A percentile compares a stretch with the other conserved stretches of the same genome.
These are phyloP conservation scores for Tamandua tetradactyla DNA, from an alignment of 2,797 vertebrate species.

Conservation along the genomic window DNA sequence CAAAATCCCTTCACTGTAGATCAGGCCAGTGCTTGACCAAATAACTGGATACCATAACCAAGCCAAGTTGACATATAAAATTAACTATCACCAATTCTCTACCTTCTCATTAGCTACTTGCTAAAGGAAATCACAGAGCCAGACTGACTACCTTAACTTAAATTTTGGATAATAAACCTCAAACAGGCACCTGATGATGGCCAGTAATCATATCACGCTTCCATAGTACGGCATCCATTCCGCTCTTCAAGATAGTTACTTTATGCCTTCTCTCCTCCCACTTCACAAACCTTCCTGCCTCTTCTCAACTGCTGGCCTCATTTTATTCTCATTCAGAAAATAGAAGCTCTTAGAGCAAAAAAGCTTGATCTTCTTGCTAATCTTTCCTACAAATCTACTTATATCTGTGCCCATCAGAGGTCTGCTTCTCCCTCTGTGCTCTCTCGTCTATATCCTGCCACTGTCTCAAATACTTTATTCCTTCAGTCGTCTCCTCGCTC, in stretches of 20 bases:
- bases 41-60: too few species aligned
- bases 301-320: not conserved
- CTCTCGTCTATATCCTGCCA: not conserved
- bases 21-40: too few species aligned
- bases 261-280: not conserved
- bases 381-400: not conserved
- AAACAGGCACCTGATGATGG: not conserved
- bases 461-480: not conserved
- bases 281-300: not conserved
- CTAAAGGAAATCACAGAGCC: not conserved
- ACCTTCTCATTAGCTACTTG: not conserved
- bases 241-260: not conserved
- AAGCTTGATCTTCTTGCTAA: not conserved
- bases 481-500: not conserved
- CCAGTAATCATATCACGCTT: not conserved
- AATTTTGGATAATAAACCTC: not conserved
- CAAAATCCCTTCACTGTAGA: too few species aligned
- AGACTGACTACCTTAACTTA: constrained; percentile 5
- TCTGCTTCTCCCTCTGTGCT: not conserved
- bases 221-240: not conserved
- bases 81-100: not conserved
- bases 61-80: too few species aligned
- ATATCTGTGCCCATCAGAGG: not conserved
- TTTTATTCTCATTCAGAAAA: not conserved
- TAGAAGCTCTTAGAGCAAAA: not conserved